phyloP scores from a whole-genome alignment of 2,113 vertebrate species.

The Rhodinocichla rosea region DNA sequence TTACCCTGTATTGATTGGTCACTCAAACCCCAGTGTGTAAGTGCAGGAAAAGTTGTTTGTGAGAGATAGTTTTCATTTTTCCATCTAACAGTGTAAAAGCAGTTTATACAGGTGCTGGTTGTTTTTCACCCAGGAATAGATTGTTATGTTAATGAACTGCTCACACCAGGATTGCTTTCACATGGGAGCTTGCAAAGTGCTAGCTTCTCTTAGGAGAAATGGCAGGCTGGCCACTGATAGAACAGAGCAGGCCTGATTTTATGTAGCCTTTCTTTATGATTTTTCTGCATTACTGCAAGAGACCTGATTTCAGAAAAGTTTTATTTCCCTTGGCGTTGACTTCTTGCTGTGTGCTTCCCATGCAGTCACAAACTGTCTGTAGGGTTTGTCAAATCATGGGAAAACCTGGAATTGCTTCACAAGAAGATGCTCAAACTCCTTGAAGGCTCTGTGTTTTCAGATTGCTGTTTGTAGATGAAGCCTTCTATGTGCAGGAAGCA shows the following conservation, averaged over 20 bases:
- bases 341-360: neutral
- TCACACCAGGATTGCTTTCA: neutral
- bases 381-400: neutral
- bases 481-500: neutral
- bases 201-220: neutral
- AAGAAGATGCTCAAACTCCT: neutral
- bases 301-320: neutral
- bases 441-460: neutral
- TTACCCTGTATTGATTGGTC: neutral
- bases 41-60: neutral
- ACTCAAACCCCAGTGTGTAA: neutral
- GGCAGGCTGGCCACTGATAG: neutral
- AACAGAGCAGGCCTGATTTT: neutral
- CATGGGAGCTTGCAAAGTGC: neutral
- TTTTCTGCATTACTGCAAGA: neutral
- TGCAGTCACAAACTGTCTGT: neutral
- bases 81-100: neutral
- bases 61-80: neutral
- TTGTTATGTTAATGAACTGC: neutral
- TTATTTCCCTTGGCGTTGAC: neutral
- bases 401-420: neutral
- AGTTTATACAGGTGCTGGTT: neutral
- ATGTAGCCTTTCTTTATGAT: neutral
- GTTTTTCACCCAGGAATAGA: neutral
- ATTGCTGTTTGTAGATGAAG: neutral